These are phyloP conservation scores for Atherinomorus stipes DNA, from an alignment of 2,113 vertebrate genomes.

Conservation along the genomic window DNA sequence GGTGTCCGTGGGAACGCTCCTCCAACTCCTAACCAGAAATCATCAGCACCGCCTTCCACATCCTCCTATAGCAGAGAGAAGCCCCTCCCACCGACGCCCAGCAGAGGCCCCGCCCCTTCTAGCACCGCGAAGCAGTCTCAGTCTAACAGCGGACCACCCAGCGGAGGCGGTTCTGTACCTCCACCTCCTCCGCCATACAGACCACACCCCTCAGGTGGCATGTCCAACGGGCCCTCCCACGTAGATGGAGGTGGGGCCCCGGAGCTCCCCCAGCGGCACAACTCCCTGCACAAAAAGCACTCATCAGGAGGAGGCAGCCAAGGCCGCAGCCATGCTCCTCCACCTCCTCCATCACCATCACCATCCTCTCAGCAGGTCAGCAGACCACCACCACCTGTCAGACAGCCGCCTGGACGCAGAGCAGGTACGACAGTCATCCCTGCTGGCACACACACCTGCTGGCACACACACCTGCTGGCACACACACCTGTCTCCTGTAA, in stretches of 20 bases:
- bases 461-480: too few relatives aligned
- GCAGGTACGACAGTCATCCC: constrained; percentile 62
- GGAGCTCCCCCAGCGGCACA: constrained; percentile 94
- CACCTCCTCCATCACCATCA: constrained; percentile 76
- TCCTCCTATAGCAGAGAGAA: constrained; percentile 84
- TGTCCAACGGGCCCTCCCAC: constrained; percentile 89
- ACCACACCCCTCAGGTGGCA: constrained; percentile 79
- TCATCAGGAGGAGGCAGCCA: constrained; percentile 80
- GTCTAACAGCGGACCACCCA: constrained; percentile 83
- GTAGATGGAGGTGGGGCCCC: constrained; percentile 87
- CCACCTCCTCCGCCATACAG: constrained; percentile 89
- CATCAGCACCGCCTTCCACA: constrained; percentile 42
- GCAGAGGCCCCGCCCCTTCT: constrained; percentile 81
- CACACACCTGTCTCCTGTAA: neutral
- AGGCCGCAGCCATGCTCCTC: constrained; percentile 82
- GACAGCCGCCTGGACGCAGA: constrained; percentile 84
- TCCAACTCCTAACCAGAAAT: constrained; percentile 80
- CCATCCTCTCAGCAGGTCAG: constrained; percentile 66
- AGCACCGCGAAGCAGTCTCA: constrained; percentile 81
- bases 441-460: neutral
- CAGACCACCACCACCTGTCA: constrained; percentile 82
- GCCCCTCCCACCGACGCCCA: constrained; percentile 81
- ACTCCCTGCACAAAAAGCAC: constrained; percentile 92
- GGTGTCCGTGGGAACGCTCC: constrained; percentile 78
- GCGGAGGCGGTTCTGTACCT: constrained; percentile 83